Evolutionary conservation across 2,113 vertebrate genomes (phyloP), one percentile per base, ranked within the genome.

Genomic region (Hippocampus mohnikei): DNA sequence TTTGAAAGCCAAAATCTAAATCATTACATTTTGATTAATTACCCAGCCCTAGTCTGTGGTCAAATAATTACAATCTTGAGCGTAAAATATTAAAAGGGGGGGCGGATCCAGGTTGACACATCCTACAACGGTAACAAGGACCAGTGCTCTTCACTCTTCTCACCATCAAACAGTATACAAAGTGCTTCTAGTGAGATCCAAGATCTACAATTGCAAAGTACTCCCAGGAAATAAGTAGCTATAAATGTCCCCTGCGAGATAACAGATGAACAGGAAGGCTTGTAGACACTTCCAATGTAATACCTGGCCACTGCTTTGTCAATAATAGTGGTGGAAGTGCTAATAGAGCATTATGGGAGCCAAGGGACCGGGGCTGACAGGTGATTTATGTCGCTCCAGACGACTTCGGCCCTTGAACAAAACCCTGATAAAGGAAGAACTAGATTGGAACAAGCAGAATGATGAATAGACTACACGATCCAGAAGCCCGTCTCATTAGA

Each of bases 401-500:
- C 94, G 95, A 96, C 95, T 97, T 94, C 92, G 94, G 95, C 95
- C 93, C 94, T 93, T 90, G 91, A 94, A 94, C 93, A 89, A 91
- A 87, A 86, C 66, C 88, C 93, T 95, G 96, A 98, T 97, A 96
- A 98, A 99, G 95, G 95, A 91, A 95, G 93, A 93, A 92, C 93
- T 92, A 93, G 92, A 98, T 98, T 96, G 95, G 94, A 98, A 94
- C 91, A 94, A 98, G 93, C 96, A 98, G 95, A 89, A 96, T 98
- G 97, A 99, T 98, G 93, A 98, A 99, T 97, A 95, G 95, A 94
- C 94, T 92, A 95, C 93, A 92, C 90, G 83, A 94, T 92, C 93
- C 93, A 94, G 91, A 94, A 93, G 94, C 94, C 94, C 94, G 95
- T 95, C 95, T 97, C 94, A 97, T 99, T 99, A 99, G 93, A 80